Evolutionary conservation across 2,888 invertebrate genomes (phyloP), one percentile per base, ranked within the genome.

Genomic region (Maniola hyperantus): DNA sequence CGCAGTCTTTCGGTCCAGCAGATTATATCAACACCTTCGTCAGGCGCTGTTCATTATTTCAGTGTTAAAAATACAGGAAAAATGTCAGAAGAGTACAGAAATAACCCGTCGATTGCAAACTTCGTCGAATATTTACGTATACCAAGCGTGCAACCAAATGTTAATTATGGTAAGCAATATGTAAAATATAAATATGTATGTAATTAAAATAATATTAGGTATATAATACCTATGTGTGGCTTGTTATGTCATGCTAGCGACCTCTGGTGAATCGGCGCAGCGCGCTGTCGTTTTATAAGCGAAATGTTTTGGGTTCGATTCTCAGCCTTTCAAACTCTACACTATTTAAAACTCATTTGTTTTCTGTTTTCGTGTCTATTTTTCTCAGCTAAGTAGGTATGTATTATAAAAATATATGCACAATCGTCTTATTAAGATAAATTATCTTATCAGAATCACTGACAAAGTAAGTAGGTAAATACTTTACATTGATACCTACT

Each of bases 51-150:
- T 50, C 13, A 26, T 36, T 33, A 15, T n/a, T 58, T 7, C 51
- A 51, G 46, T 58, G n/a, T 55, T 57, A 55, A 42, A 51, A 61
- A 60, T 57, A 57, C 34, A 26, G 65, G 64, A 68, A 72, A 64
- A 65, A 91, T 91, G 91, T 77, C 88, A 63, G 71, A 77, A 34
- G 79, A 84, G 68, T 89, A 88, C 75, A 78, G 82, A 74, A 87
- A 81, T 66, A 88, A 87, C 75, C 71, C 89, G 70, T 93, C 96
- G 55, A 94, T 96, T 60, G 93, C 94, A 51, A 95, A 94, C 80
- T 97, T 97, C 80, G 90, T 95, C 51, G 94, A 96, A 75, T 97
- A 96, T 87, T 86, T 97, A 64, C 90, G 93, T 74, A 95, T 96
- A 77, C 95, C 96, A 18, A 95, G 96, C 66, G 95, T 96, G 1